A percentile compares a stretch with the other conserved stretches of the same genome.
Evolutionary conservation across 2,113 vertebrate species (phyloP).

Genomic region (Gambusia affinis): DNA sequence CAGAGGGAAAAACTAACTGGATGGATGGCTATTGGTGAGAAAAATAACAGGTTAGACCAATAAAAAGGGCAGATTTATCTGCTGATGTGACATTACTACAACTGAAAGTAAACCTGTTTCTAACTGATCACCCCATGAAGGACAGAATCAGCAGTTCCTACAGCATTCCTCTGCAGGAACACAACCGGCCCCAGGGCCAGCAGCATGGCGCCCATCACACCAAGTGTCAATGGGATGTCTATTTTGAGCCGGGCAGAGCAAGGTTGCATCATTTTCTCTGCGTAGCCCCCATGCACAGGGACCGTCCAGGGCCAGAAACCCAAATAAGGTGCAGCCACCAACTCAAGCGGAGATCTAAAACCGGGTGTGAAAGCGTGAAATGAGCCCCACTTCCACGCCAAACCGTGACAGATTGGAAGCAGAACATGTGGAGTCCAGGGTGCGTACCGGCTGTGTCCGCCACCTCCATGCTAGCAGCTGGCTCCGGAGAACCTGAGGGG

Average conservation of each 20-base stretch:
- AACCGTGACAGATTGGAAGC: neutral
- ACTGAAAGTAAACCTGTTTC: too few relatives aligned
- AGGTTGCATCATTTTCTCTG: constrained; percentile 61
- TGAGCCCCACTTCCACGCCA: constrained; percentile 3
- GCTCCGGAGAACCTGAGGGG: constrained; percentile 85
- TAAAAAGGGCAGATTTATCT: too few relatives aligned
- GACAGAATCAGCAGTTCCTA: too few relatives aligned
- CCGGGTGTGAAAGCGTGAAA: neutral
- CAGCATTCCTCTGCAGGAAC: constrained; percentile 1
- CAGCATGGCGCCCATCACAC: constrained; percentile 14
- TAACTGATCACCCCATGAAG: too few relatives aligned
- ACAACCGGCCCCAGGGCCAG: constrained; percentile 12
- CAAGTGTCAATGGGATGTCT: constrained; percentile 39
- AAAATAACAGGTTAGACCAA: too few relatives aligned
- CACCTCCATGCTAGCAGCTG: constrained; percentile 91
- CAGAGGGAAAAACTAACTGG: too few relatives aligned
- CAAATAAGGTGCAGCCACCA: constrained; percentile 44
- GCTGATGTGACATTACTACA: too few relatives aligned
- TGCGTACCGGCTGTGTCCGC: constrained; percentile 89
- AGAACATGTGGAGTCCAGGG: constrained; percentile 5
- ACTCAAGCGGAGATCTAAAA: neutral
- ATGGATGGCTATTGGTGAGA: too few relatives aligned
- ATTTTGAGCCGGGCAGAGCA: constrained; percentile 46
- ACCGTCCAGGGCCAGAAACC: constrained; percentile 27
- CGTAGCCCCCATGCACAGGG: constrained; percentile 34